Base-by-base conservation (phyloP, 53 echinoderm and acorn worm genomes). In the Stichopus horrens region DNA sequence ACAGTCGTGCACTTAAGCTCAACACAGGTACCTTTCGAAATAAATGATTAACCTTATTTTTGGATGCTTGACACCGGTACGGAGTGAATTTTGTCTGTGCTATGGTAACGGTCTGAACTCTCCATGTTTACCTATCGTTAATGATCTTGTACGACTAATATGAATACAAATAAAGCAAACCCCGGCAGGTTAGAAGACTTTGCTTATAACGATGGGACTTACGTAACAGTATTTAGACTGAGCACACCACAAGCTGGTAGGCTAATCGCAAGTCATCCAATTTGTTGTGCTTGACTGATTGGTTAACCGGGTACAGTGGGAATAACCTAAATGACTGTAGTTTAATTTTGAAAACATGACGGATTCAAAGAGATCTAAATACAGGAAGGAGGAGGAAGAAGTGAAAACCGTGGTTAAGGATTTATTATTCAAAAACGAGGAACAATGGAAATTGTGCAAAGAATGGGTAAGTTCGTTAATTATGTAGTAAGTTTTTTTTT, bases 401-500 rank as follows among this genome's bases (percentile, higher is more conserved):
- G 78, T 53, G 8, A 54, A 53, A 13, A 52, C 53, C 56, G 53
- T 78, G 18, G 78, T 78, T n/a, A 53, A 10, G 7, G 78, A 53
- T 4, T 78, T 78, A 53, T 53, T 78, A 8, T n/a, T 52, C 6
- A 53, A 37, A 78, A n/a, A 53, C 54, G 78, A 78, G 8, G 53
- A 78, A n/a, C 53, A 78, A 55, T 52, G 78, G 78, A 78, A 78
- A 78, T 7, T 37, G 53, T 54, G 78, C 55, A 78, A 78, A 53
- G 18, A 13, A 10, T 78, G 16, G 78, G 78, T 78, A 16, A 78
- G 78, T 16, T 13, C 16, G 10, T 63, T 4, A 4, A 5, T 63
- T 0, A 9, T 59, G 59, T 59, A 37, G 37, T 37, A 37, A 37
- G n/a, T n/a, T 37, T 37, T 37, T 37, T 37, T 37, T 37, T 37